A percentile compares a stretch with the other conserved stretches of the same genome.
Evolutionary conservation across 2,113 vertebrate genomes (phyloP).

Genomic region (Phalacrocorax brasilianus): DNA sequence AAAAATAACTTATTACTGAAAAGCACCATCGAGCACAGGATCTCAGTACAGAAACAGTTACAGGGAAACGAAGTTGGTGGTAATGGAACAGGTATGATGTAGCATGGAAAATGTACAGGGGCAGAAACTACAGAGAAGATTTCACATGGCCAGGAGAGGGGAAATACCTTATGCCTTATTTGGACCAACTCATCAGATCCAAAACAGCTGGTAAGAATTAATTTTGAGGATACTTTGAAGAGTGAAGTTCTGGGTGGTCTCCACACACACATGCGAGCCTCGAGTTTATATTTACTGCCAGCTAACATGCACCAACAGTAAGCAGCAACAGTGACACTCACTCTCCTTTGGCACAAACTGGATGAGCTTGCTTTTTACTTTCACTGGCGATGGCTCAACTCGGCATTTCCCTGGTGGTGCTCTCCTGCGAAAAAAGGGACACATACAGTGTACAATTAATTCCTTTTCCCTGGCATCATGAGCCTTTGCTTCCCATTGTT

Average conservation of each 20-base stretch:
- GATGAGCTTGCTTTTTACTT: conserved; percentile 81
- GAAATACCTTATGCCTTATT: not conserved
- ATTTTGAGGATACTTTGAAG: not conserved
- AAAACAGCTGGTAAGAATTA: conserved; percentile 12
- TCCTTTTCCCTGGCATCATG: not conserved
- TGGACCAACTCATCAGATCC: not conserved
- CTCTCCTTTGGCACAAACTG: conserved; percentile 87
- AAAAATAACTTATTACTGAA: not conserved
- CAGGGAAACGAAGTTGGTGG: not conserved
- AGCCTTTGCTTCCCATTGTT: not conserved
- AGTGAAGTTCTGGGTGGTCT: not conserved
- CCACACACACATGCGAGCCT: not conserved
- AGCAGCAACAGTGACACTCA: conserved; percentile 71
- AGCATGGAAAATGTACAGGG: not conserved
- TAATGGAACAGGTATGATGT: not conserved
- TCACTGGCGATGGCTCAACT: conserved; percentile 81
- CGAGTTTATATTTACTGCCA: not conserved
- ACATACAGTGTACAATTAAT: not conserved
- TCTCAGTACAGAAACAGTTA: not conserved
- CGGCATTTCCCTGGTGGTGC: conserved; percentile 88
- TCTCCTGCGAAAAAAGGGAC: conserved; percentile 76
- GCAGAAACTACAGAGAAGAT: not conserved
- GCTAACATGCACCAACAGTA: not conserved
- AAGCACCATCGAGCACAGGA: not conserved
- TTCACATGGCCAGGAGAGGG: not conserved